These are phyloP conservation scores for Sarcophaga variegata DNA, from an alignment of 2,888 invertebrate species.

Conservation along the genomic window DNA sequence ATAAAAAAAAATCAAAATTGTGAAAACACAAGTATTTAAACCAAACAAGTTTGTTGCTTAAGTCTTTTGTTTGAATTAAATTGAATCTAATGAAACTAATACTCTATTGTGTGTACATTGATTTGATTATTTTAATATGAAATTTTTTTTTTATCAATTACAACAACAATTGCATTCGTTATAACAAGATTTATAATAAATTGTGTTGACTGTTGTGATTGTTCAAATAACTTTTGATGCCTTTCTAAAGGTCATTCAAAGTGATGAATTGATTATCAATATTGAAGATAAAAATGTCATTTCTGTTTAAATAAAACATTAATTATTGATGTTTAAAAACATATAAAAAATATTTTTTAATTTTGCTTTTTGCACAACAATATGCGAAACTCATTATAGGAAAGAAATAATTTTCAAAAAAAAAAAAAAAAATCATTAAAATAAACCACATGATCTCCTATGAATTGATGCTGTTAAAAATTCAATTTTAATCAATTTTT, in stretches of 20 bases:
- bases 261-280: background rate
- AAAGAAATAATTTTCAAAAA: no score
- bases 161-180: background rate
- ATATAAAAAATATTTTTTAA: no score
- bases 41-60: conserved; percentile 49
- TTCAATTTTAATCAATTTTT: background rate
- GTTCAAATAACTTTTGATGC: background rate
- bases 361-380: no score
- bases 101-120: no score
- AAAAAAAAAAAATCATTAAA: no score
- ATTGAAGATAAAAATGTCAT: background rate
- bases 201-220: background rate
- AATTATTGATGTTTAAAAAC: no score
- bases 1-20: no score
- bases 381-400: no score
- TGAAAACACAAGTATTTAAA: background rate
- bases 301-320: background rate
- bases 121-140: no score
- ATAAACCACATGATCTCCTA: background rate
- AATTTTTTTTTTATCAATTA: no score
- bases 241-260: conserved; percentile 16
- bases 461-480: background rate
- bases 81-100: no score
- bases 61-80: conserved; percentile 56
- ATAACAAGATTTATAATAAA: background rate